These are phyloP conservation scores for Liparis tanakae DNA, from an alignment of 2,797 vertebrate species.

Conservation along the genomic window DNA sequence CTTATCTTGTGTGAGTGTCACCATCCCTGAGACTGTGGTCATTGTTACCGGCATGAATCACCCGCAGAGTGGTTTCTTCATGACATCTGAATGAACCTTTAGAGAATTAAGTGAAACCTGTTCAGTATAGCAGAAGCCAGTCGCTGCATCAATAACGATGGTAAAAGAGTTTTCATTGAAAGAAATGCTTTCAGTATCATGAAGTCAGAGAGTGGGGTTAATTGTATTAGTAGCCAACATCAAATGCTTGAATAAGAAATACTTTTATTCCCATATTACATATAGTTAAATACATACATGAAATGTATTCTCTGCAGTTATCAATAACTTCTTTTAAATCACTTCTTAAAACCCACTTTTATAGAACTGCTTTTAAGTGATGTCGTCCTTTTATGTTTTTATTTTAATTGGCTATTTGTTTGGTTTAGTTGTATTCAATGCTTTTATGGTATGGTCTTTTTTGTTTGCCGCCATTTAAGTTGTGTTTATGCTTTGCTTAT, in stretches of 20 bases:
- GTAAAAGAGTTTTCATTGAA: neutral
- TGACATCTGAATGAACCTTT: constrained; percentile 1
- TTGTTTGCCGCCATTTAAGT: too few species aligned
- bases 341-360: too few species aligned
- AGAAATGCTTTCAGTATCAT: neutral
- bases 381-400: too few species aligned
- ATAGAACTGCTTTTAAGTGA: too few species aligned
- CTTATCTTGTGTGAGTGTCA: constrained; percentile 13
- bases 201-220: neutral
- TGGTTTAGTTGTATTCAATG: too few species aligned
- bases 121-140: constrained; percentile 10
- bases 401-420: too few species aligned
- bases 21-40: constrained; percentile 24
- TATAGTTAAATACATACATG: too few species aligned
- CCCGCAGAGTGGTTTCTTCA: constrained; percentile 1
- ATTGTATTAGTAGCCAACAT: neutral
- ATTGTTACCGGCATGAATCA: constrained; percentile 32
- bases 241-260: neutral
- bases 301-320: too few species aligned
- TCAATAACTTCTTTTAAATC: too few species aligned
- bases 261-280: too few species aligned
- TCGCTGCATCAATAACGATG: neutral
- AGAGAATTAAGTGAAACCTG: constrained; percentile 35
- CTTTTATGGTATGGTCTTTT: too few species aligned
- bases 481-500: too few species aligned